Evolutionary conservation across 1,140 invertebrate genomes (phyloP).

Genomic region (Polypedilum pembai): DNA sequence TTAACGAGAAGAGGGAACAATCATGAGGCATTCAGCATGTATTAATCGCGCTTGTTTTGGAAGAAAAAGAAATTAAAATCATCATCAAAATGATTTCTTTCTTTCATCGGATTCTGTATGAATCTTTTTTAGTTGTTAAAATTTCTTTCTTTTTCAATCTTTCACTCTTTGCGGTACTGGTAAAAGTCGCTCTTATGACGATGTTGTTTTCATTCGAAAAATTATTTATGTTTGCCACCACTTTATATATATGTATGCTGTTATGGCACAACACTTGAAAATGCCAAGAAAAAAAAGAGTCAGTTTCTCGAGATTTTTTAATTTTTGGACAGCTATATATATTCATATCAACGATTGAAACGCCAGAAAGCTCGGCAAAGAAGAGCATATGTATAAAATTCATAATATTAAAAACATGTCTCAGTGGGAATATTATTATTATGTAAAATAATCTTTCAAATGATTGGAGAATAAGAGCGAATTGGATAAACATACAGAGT

Average conservation of each 20-base stretch:
- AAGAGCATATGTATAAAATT: neutral
- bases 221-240: slow-evolving; percentile 1
- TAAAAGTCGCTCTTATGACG: too few species aligned
- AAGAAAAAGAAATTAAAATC: too few species aligned
- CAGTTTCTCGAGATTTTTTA: neutral
- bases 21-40: too few species aligned
- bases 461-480: slow-evolving; percentile 8
- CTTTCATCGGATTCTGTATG: too few species aligned
- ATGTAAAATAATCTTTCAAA: slow-evolving; percentile 14
- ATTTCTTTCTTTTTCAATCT: too few species aligned
- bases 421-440: neutral
- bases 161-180: too few species aligned
- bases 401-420: neutral
- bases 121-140: too few species aligned
- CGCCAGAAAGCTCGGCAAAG: neutral
- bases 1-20: too few species aligned
- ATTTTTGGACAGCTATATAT: slow-evolving; percentile 1
- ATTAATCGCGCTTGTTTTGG: too few species aligned
- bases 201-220: neutral
- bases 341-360: neutral
- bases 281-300: neutral
- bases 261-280: slow-evolving; percentile 10
- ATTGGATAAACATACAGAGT: neutral
- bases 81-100: too few species aligned
- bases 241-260: neutral